Conservation (phyloP, 2,113 vertebrate genomes). For the Dipodomys merriami region DNA sequence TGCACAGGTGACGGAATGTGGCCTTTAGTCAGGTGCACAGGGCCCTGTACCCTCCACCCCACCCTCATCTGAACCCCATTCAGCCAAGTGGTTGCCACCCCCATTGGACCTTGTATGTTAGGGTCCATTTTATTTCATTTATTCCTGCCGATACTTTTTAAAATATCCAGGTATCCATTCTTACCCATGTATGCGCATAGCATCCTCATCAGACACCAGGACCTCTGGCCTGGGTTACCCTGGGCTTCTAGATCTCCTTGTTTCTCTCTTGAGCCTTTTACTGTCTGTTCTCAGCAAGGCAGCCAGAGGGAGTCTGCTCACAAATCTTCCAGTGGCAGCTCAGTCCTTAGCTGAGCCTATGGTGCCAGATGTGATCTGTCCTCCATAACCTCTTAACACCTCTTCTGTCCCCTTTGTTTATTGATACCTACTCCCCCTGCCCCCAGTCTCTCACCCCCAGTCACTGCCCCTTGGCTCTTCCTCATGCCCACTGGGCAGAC, state of each 20-base stretch:
- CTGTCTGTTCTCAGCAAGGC: not conserved
- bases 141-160: not conserved
- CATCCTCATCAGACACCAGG: not conserved
- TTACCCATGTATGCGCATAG: not conserved
- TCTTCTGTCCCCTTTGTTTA: not conserved
- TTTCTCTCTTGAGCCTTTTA: not conserved
- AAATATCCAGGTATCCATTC: not conserved
- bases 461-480: not conserved
- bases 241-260: not conserved
- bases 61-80: not conserved
- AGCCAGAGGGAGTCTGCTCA: slow-evolving; percentile 49
- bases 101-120: not conserved
- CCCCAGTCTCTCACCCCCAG: not conserved
- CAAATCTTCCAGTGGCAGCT: not conserved
- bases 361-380: not conserved
- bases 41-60: not conserved
- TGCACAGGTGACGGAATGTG: too few species aligned
- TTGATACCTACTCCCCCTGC: not conserved
- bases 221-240: not conserved
- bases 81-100: not conserved
- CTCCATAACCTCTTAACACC: not conserved
- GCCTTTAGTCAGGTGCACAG: rapidly evolving
- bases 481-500: not conserved
- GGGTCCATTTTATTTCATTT: not conserved
- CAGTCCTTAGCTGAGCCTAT: not conserved